These are phyloP conservation scores for Gadopsis marmoratus DNA, from an alignment of 2,797 vertebrate species.

Conservation along the genomic window DNA sequence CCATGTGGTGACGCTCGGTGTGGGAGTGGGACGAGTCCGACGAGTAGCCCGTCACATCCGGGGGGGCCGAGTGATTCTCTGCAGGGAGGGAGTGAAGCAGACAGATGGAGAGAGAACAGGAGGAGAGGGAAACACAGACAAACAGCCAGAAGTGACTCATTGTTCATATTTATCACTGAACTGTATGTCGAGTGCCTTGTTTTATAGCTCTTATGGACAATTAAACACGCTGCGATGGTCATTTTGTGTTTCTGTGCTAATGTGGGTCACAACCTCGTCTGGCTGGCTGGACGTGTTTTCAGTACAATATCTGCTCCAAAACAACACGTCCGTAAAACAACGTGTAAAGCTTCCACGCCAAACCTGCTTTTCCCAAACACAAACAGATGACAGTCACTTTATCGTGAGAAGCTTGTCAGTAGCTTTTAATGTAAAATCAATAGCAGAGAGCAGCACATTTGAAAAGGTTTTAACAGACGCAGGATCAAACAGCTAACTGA, in stretches of 20 bases:
- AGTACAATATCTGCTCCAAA: neutral
- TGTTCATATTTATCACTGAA: slow-evolving; percentile 24
- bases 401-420: neutral
- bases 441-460: neutral
- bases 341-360: neutral
- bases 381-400: neutral
- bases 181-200: slow-evolving; percentile 32
- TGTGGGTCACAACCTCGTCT: slow-evolving; percentile 40
- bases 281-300: neutral
- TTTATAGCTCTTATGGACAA: slow-evolving; percentile 29
- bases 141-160: slow-evolving; percentile 47
- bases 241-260: slow-evolving; percentile 26
- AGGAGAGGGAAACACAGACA: slow-evolving; percentile 4
- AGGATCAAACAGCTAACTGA: neutral
- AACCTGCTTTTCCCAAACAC: neutral
- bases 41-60: slow-evolving; percentile 98
- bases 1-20: slow-evolving; percentile 85
- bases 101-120: slow-evolving; percentile 7
- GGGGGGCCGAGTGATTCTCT: slow-evolving; percentile 98
- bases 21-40: slow-evolving; percentile 92
- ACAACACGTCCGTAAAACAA: neutral
- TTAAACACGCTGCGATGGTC: slow-evolving; percentile 28
- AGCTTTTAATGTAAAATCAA: slow-evolving; percentile 3
- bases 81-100: slow-evolving; percentile 16
- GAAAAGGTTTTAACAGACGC: neutral